phyloP scores from a whole-genome alignment of 2,797 vertebrate genomes.

The Sitta carolinensis region DNA sequence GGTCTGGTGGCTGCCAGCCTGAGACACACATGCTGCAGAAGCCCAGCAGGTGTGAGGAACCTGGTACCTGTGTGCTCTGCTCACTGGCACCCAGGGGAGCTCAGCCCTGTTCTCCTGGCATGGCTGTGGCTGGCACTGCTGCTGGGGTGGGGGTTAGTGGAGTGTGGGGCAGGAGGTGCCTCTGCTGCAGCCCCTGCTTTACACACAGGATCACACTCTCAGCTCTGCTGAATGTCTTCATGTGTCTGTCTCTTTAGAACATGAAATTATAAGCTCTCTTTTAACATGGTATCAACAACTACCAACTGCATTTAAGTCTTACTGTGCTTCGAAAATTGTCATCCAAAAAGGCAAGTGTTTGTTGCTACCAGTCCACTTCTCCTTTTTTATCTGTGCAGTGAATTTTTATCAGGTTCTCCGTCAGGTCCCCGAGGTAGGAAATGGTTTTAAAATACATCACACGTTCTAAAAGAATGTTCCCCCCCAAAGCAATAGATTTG shows the following conservation, averaged over 20 bases:
- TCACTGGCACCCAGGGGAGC: not conserved
- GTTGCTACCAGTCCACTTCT: not conserved
- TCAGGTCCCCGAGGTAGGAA: not conserved
- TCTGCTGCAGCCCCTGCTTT: not conserved
- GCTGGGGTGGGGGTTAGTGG: too few relatives aligned
- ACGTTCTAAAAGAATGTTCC: not conserved
- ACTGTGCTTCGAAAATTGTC: not conserved
- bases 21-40: not conserved
- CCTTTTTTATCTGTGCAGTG: not conserved
- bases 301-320: not conserved
- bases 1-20: not conserved
- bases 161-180: not conserved
- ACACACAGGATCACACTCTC: too few relatives aligned
- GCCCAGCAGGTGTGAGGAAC: not conserved
- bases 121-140: too few relatives aligned
- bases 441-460: not conserved
- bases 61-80: not conserved
- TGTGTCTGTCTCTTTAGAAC: not conserved
- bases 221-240: not conserved
- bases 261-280: not conserved
- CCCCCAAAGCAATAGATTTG: not conserved
- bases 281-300: not conserved
- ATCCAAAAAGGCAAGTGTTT: not conserved
- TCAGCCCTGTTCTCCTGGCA: not conserved
- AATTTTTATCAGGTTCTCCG: not conserved